A percentile compares a stretch with the other conserved stretches of the same genome.
Conservation (phyloP, 2,888 invertebrate genomes). For the Idaea dimidiata region DNA sequence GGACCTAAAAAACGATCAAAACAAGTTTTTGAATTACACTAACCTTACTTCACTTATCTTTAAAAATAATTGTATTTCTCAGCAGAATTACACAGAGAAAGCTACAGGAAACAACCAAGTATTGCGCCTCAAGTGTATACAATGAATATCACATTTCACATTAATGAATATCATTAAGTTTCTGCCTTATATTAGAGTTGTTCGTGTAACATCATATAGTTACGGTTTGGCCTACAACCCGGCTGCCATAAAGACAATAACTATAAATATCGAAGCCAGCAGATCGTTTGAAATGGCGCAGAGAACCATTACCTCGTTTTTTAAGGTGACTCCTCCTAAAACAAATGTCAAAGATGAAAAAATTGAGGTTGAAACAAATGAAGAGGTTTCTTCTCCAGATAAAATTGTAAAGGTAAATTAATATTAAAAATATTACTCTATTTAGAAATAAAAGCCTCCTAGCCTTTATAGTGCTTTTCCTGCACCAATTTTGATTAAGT, state of each 20-base stretch:
- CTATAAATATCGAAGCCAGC: neutral
- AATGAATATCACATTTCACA: neutral
- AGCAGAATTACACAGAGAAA: neutral
- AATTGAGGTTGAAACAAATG: constrained; percentile 7
- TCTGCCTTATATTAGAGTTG: neutral
- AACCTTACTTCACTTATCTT: neutral
- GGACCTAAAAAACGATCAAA: neutral
- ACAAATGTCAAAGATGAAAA: constrained; percentile 24
- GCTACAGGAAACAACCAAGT: neutral
- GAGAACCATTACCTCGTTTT: constrained; percentile 71
- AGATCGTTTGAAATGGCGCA: constrained; percentile 55
- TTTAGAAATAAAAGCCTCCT: neutral
- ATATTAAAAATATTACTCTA: neutral
- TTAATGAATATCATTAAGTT: neutral
- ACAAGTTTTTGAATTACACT: neutral
- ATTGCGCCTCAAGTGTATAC: neutral
- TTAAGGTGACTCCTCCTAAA: constrained; percentile 62
- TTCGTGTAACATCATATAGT: neutral
- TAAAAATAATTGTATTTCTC: neutral
- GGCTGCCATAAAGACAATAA: neutral
- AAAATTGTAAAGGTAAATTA: constrained; percentile 36
- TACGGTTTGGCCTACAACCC: neutral
- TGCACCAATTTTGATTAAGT: neutral
- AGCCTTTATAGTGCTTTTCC: neutral
- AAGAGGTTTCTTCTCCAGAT: constrained; percentile 15